Evolutionary conservation across 2,888 invertebrate species (phyloP), one percentile per base, ranked within the genome.

Genomic region (Cyaniris semiargus): DNA sequence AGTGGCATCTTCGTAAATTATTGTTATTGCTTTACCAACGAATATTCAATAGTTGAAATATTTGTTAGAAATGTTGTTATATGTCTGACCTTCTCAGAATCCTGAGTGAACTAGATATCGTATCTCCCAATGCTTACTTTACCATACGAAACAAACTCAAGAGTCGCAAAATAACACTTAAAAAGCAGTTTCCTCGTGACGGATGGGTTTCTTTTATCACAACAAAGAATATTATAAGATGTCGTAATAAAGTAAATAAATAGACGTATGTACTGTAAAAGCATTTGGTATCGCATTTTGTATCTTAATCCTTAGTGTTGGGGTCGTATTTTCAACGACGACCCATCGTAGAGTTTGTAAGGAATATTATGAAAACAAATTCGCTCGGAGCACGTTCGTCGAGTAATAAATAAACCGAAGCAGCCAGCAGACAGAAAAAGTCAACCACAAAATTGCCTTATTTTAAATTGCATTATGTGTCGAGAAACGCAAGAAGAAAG

Each of bases 311-410:
- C 13, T n/a, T 70, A 27, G 1, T 1, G 8, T 78, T 85, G 89
- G 81, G 82, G 89, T 85, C 70, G 81, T 79, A 81, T 85, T 82
- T 89, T 77, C 78, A 70, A 76, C 34, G 83, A 78, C 85, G 85
- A 88, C 89, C 90, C 88, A 85, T 85, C 85, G 83, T 84, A 86
- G 85, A 85, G 85, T 85, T 87, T 84, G 87, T 84, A 87, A 89
- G 91, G 91, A 93, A 93, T 93, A 93, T 93, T 93, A 93, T 92
- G 93, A 91, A 92, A 93, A 93, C 93, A 93, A 93, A 93, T 93
- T 93, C 90, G 88, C 86, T 90, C 89, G 90, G 91, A 92, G 92
- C 93, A 92, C 93, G 93, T 93, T 90, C 89, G 87, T 48, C 18
- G 74, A 90, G 92, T 92, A 92, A 92, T 93, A 93, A 93, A 93